These are phyloP conservation scores for Limnephilus auricula DNA, from an alignment of 2,888 invertebrate genomes.

Conservation along the genomic window DNA sequence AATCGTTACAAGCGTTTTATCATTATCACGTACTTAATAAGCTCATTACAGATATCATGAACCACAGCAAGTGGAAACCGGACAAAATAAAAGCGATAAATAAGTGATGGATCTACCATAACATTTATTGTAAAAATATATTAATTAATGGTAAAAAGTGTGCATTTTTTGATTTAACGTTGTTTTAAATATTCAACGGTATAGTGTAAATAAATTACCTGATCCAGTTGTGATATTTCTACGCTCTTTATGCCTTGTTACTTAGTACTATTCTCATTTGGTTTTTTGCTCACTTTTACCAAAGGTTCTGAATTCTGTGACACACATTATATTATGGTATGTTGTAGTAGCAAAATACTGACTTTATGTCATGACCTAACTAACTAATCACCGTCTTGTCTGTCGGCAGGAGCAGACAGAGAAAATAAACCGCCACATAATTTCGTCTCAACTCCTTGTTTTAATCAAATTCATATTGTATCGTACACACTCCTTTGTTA, in stretches of 20 bases:
- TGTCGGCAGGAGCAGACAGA: too few species aligned
- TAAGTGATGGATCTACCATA: neutral
- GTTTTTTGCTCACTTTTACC: neutral
- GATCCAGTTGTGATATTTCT: neutral
- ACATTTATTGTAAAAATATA: neutral
- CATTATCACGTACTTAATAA: neutral
- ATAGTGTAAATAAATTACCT: neutral
- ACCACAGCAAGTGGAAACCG: neutral
- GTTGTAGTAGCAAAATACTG: neutral
- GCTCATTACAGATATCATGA: neutral
- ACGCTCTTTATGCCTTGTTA: too few species aligned
- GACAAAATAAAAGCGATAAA: neutral
- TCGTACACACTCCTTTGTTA: too few species aligned
- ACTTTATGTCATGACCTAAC: neutral
- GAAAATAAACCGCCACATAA: too few species aligned
- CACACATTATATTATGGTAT: neutral
- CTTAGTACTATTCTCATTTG: too few species aligned
- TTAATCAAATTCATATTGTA: too few species aligned
- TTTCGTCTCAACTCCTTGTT: too few species aligned
- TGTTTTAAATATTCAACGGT: too few species aligned
- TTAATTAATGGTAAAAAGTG: neutral
- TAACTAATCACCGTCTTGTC: too few species aligned
- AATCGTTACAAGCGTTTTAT: neutral
- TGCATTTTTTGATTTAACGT: neutral
- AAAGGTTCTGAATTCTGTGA: neutral